These are phyloP conservation scores for Diabrotica undecimpunctata DNA, from an alignment of 1,140 invertebrate species.

Conservation along the genomic window DNA sequence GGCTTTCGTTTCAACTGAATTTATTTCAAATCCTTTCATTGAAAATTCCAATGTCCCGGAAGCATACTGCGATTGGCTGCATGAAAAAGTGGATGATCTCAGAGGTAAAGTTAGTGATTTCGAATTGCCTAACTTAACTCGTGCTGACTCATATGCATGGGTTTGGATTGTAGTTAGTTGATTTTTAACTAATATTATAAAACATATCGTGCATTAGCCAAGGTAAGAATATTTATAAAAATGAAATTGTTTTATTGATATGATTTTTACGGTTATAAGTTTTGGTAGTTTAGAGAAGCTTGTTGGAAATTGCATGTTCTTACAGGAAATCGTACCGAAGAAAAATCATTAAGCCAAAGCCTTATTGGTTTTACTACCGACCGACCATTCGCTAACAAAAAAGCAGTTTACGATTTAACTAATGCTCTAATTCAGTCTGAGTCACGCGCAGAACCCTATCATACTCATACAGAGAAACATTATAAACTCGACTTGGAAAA, in stretches of 20 bases:
- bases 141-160: slow-evolving; percentile 42
- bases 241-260: slow-evolving; percentile 42
- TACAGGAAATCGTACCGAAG: slow-evolving; percentile 45
- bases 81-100: slow-evolving; percentile 29
- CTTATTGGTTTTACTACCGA: slow-evolving; percentile 4
- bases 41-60: slow-evolving; percentile 30
- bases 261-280: slow-evolving; percentile 31
- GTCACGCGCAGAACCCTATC: slow-evolving; percentile 40
- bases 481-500: slow-evolving; percentile 21
- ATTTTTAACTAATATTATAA: slow-evolving; percentile 33
- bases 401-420: slow-evolving; percentile 35
- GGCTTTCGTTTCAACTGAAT: slow-evolving; percentile 21
- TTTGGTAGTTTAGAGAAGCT: slow-evolving; percentile 45
- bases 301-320: slow-evolving; percentile 49
- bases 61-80: slow-evolving; percentile 46
- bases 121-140: slow-evolving; percentile 19
- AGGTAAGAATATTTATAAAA: slow-evolving; percentile 32
- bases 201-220: slow-evolving; percentile 35
- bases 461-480: slow-evolving; percentile 33
- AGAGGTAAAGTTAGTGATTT: slow-evolving; percentile 41
- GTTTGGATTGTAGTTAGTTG: slow-evolving; percentile 39
- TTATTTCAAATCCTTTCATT: slow-evolving; percentile 22
- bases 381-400: slow-evolving; percentile 26
- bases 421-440: slow-evolving; percentile 44
- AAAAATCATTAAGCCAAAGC: slow-evolving; percentile 7